phyloP scores from a whole-genome alignment of 2,888 invertebrate species.

The Chymomyza procnemis region DNA sequence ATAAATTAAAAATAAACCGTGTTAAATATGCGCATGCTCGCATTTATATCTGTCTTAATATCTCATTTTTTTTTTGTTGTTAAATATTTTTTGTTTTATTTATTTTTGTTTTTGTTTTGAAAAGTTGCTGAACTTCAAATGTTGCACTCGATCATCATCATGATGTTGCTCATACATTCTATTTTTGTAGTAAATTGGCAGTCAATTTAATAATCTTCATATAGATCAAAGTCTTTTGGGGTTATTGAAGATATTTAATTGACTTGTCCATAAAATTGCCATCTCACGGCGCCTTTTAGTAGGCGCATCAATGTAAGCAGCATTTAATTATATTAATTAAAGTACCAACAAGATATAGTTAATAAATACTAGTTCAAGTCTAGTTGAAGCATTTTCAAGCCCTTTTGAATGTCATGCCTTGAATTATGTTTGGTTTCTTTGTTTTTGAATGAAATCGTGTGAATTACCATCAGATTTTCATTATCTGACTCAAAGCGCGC shows the following conservation, averaged over 20 bases:
- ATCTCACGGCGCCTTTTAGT: background rate
- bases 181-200: background rate
- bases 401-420: constrained; percentile 36
- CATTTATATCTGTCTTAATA: background rate
- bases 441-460: constrained; percentile 9
- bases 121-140: constrained; percentile 38
- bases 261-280: background rate
- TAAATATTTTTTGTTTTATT: constrained; percentile 13
- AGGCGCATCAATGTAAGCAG: background rate
- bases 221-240: background rate
- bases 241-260: background rate
- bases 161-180: background rate
- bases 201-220: background rate
- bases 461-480: constrained; percentile 1
- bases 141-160: constrained; percentile 30
- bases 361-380: background rate
- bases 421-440: constrained; percentile 31
- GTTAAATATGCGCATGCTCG: constrained; percentile 32
- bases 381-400: background rate
- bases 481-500: background rate
- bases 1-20: constrained; percentile 57
- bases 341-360: background rate
- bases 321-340: constrained; percentile 6
- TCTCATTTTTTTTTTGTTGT: background rate
- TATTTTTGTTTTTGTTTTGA: constrained; percentile 12